Percentiles rank a stretch among this genome's conserved stretches.
These are phyloP conservation scores for Sigmodon hispidus DNA, from an alignment of 2,113 vertebrate genomes.

Conservation along the genomic window DNA sequence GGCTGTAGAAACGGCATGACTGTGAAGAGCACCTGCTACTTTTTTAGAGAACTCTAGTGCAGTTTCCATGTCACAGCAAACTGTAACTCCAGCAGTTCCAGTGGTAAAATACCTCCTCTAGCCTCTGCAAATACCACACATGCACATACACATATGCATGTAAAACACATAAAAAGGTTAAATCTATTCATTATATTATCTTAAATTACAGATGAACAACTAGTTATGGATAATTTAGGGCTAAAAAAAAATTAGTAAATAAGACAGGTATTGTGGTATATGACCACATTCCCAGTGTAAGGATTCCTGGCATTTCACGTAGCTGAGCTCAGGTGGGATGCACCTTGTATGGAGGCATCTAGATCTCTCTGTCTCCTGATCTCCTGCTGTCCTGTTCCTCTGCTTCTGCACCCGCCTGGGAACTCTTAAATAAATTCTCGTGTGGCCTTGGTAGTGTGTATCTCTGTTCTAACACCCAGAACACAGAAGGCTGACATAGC, in stretches of 20 bases:
- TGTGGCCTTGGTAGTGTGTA: too few species aligned
- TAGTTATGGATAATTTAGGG: constrained; percentile 42
- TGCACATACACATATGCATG: neutral
- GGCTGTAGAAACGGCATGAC: neutral
- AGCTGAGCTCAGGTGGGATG: too few species aligned
- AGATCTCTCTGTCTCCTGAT: too few species aligned
- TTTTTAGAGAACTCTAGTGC: neutral
- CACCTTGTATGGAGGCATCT: too few species aligned
- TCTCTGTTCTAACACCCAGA: too few species aligned
- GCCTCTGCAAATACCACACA: neutral
- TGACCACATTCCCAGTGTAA: neutral
- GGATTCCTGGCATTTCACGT: too few species aligned
- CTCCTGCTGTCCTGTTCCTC: too few species aligned
- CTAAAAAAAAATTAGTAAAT: neutral
- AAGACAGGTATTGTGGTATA: neutral
- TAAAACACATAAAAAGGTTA: neutral
- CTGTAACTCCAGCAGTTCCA: neutral
- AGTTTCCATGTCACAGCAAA: too few species aligned
- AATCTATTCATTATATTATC: constrained; percentile 7
- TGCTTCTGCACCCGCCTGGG: too few species aligned
- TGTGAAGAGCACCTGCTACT: neutral
- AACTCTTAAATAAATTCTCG: too few species aligned
- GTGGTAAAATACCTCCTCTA: neutral
- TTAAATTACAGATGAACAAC: constrained; percentile 51
- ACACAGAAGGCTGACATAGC: neutral